Evolutionary conservation across 1,140 invertebrate species (phyloP).

Genomic region (Zophobas atratus): DNA sequence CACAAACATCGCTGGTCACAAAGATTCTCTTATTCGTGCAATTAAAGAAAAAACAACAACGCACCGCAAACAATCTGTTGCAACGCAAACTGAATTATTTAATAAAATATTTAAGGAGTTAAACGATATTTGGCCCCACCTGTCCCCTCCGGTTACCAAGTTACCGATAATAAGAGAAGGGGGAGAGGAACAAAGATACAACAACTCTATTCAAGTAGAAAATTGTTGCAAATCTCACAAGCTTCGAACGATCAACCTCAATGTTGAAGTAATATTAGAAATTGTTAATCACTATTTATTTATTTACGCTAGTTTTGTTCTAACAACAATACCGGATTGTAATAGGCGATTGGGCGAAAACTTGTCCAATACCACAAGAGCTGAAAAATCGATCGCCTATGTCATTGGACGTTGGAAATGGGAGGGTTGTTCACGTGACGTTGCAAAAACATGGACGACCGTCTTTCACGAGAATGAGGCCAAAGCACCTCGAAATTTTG

Average conservation of each 20-base stretch:
- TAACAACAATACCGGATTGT: no score
- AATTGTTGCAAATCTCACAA: neutral
- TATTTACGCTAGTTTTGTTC: no score
- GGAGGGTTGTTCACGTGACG: slow-evolving; percentile 18
- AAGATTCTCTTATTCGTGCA: neutral
- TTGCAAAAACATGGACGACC: slow-evolving; percentile 6
- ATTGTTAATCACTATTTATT: no score
- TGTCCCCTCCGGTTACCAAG: slow-evolving; percentile 18
- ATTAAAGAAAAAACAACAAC: slow-evolving; percentile 10
- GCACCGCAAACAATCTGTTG: slow-evolving; percentile 35
- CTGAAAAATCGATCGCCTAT: slow-evolving; percentile 36
- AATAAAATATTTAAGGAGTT: slow-evolving; percentile 52
- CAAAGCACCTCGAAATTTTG: no score
- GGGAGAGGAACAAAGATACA: neutral
- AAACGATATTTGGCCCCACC: slow-evolving; percentile 49
- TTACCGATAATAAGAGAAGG: slow-evolving; percentile 21
- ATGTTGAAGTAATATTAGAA: no score
- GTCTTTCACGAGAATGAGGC: neutral
- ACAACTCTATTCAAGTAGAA: neutral
- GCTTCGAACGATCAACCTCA: neutral
- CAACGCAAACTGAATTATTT: slow-evolving; percentile 41
- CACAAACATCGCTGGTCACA: no score
- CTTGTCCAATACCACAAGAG: neutral
- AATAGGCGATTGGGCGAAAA: neutral
- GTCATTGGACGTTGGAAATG: slow-evolving; percentile 22